Conservation (phyloP, 2,797 vertebrate genomes). For the Harpagifer antarcticus region DNA sequence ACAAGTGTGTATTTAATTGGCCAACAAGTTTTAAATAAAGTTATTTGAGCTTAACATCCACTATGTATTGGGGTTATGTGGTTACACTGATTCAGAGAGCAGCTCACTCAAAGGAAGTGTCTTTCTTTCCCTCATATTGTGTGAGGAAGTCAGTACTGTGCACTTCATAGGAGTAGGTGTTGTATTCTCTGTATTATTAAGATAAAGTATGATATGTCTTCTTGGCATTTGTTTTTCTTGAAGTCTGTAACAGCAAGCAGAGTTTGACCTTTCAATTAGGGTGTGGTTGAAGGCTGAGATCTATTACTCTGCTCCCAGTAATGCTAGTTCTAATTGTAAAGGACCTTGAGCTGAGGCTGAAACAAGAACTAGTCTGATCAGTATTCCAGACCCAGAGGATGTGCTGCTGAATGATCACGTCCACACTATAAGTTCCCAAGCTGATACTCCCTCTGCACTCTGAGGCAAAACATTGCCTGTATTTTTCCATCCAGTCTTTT, state of each 20-base stretch:
- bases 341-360: conserved; percentile 16
- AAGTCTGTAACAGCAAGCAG: background rate
- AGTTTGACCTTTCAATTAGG: conserved; percentile 21
- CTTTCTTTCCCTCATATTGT: conserved; percentile 47
- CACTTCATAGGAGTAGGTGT: conserved; percentile 17
- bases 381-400: conserved; percentile 29
- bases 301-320: conserved; percentile 22
- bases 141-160: conserved; percentile 40
- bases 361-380: conserved; percentile 43
- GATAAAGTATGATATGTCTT: background rate
- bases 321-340: background rate
- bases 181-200: background rate
- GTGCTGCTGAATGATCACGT: conserved; percentile 42
- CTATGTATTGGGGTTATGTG: background rate
- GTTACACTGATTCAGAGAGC: conserved; percentile 46
- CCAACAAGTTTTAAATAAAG: conserved; percentile 26
- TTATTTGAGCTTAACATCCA: conserved; percentile 29
- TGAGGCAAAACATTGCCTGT: conserved; percentile 45
- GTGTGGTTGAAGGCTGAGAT: conserved; percentile 20
- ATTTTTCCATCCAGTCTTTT: conserved; percentile 61
- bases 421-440: conserved; percentile 31
- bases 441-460: conserved; percentile 10
- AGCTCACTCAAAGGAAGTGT: conserved; percentile 57
- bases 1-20: conserved; percentile 16
- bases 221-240: conserved; percentile 2